Conservation (phyloP, 2,113 vertebrate species). For the Aspiorhynchus laticeps region DNA sequence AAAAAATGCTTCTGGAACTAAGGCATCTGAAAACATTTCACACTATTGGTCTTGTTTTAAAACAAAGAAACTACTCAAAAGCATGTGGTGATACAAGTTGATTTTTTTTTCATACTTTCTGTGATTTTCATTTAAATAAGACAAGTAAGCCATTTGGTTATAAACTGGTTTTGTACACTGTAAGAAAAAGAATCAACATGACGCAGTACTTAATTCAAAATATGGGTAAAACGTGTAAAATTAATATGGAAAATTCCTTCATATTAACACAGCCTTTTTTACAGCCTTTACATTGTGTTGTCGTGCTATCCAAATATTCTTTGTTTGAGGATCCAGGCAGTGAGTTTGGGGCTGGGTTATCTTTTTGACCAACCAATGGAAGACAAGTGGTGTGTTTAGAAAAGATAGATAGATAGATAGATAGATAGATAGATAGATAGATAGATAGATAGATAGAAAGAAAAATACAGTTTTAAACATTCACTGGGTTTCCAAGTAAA, state of each 20-base stretch:
- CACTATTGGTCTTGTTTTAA: slow-evolving; percentile 23
- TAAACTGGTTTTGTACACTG: background rate
- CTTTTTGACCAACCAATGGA: background rate
- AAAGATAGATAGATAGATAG: background rate
- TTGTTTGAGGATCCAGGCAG: background rate
- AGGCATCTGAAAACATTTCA: background rate
- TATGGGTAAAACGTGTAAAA: background rate
- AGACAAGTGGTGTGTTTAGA: background rate
- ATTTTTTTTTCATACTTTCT: background rate
- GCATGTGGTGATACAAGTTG: background rate
- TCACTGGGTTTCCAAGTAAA: background rate
- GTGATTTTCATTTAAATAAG: background rate
- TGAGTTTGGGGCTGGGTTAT: background rate
- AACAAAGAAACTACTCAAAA: slow-evolving; percentile 23
- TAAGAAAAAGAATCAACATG: background rate
- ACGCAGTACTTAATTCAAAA: background rate
- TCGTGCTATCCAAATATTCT: background rate
- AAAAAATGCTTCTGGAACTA: background rate
- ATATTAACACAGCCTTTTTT: background rate
- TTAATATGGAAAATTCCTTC: background rate
- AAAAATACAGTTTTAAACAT: background rate
- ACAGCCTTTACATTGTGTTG: background rate
- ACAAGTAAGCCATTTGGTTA: background rate
- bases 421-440: background rate
- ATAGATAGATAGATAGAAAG: background rate